Base-by-base conservation (phyloP, 2,888 invertebrate species). In the Carcina quercana region DNA sequence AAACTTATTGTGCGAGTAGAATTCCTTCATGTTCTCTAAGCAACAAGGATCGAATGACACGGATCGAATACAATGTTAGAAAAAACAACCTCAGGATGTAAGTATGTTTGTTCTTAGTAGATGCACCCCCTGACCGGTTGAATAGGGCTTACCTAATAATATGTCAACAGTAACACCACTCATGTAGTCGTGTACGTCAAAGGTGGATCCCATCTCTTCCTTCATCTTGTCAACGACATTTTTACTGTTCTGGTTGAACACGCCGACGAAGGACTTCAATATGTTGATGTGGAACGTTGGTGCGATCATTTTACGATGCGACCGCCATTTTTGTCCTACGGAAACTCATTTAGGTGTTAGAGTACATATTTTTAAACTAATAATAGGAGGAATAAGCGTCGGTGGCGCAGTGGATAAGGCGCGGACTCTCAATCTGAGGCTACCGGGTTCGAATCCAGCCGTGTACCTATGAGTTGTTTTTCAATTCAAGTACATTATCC, bases 241-340 rank as follows among this genome's bases (percentile, higher is more conserved):
- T 30, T 76, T 85, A 25, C 92, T 91, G 68, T 93, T 93, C 5
- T 88, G 87, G 40, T 93, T 93, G 67, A 94, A 94, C 0, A 91
- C 78, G 28, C 87, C 87, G 40, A 94, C 87, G 59, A 94, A 94
- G 1, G 91, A 91, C 71, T 93, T 94, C 21, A 94, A 70, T 1
- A 94, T 91, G 59, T 93, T 93, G 57, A 93, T 87, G 56, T 93
- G 93, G 85, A 94, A 94, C 24, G 93, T 92, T 7, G 94, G 93
- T 0, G 93, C 93, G 42, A 94, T 94, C 63, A 94, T 86, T 80
- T 93, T 93, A 15, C 94, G 86, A 61, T 94, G 93, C 1, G 90
- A 87, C 21, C 90, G 87, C 93, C 94, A 94, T 82, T 91, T 92
- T 33, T 89, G 87, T 20, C 92, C 92, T 89, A 50, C n/a, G n/a